Conservation (phyloP, 2,888 invertebrate genomes). For the Lasioglossum pauxillum region DNA sequence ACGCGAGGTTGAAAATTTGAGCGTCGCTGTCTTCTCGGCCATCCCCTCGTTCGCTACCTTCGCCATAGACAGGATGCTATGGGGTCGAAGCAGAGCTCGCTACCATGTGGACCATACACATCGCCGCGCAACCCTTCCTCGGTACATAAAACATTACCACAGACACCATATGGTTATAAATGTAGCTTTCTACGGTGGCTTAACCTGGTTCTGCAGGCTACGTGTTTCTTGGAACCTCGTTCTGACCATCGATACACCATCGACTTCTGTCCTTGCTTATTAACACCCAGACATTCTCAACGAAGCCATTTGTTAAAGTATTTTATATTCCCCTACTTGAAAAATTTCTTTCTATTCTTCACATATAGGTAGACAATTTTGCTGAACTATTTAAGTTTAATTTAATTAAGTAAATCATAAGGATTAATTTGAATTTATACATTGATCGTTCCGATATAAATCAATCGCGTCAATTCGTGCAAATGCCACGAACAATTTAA, state of each 20-base stretch:
- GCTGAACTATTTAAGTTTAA: neutral
- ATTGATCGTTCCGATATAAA: too few relatives aligned
- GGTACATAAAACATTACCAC: slow-evolving; percentile 65
- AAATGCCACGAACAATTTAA: too few relatives aligned
- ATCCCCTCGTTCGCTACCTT: slow-evolving; percentile 68
- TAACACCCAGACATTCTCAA: neutral
- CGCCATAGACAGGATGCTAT: slow-evolving; percentile 65
- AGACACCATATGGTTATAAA: slow-evolving; percentile 71
- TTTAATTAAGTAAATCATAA: too few relatives aligned
- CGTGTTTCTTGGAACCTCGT: slow-evolving; percentile 18
- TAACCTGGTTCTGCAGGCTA: slow-evolving; percentile 64
- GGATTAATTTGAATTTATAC: too few relatives aligned
- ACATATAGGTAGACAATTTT: neutral
- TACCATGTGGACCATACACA: slow-evolving; percentile 65
- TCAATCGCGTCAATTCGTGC: too few relatives aligned
- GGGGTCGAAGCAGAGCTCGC: slow-evolving; percentile 58
- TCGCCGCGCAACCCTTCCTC: slow-evolving; percentile 63
- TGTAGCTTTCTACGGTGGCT: slow-evolving; percentile 58
- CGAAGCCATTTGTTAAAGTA: neutral
- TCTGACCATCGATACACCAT: neutral
- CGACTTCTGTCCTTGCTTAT: neutral
- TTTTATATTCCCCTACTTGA: neutral
- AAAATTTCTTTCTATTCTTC: neutral
- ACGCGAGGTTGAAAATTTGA: slow-evolving; percentile 48
- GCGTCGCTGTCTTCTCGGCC: slow-evolving; percentile 61